These are phyloP conservation scores for Herpailurus yagouaroundi DNA, from an alignment of 2,113 vertebrate genomes.

Conservation along the genomic window DNA sequence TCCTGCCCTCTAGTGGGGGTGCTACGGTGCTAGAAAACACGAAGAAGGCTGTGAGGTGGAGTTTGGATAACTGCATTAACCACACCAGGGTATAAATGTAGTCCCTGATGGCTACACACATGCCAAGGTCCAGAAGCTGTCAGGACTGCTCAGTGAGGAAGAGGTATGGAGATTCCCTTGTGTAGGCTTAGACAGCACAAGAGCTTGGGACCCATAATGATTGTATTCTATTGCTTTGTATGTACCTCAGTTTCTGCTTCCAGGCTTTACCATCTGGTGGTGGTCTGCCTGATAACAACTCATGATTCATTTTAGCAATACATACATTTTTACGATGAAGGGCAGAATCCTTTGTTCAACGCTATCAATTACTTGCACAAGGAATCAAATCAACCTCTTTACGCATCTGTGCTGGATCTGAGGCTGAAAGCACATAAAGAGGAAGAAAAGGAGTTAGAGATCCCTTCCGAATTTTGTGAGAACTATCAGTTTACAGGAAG, in stretches of 20 bases:
- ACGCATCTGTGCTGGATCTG: background rate
- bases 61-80: background rate
- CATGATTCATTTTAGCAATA: background rate
- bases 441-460: background rate
- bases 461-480: background rate
- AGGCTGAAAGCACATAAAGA: background rate
- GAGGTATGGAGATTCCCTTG: too few relatives aligned
- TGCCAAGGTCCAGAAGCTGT: background rate
- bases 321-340: background rate
- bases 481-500: background rate
- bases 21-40: background rate
- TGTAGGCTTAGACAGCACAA: background rate
- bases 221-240: background rate
- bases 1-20: slow-evolving; percentile 21
- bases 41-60: background rate
- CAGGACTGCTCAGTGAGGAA: background rate
- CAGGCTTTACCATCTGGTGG: background rate
- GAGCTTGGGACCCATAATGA: background rate
- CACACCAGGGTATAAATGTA: background rate
- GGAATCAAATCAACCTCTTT: background rate
- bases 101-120: background rate
- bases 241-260: background rate
- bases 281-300: background rate
- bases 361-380: background rate
- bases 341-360: background rate